Base-by-base conservation (phyloP, 2,797 vertebrate genomes). In the Enteromius treurensis region DNA sequence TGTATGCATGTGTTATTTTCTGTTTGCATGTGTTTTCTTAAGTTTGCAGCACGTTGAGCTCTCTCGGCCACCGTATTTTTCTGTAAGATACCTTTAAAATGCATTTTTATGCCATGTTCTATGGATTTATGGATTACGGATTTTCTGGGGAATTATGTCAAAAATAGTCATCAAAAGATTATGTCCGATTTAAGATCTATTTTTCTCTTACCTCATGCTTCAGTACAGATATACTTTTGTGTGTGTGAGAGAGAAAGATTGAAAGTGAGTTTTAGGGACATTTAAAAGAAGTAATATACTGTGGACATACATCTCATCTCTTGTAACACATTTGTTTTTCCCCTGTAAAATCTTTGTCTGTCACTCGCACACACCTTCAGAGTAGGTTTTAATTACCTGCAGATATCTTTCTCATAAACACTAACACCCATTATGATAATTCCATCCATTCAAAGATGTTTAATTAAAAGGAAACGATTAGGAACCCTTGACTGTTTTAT, bases 381-480 rank as follows among this genome's bases (percentile, higher is more conserved):
- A n/a, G 37, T n/a, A 23, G n/a, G 58, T 65, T 71, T 81, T 67
- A 82, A 76, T 67, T 55, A 82, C 62, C 58, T 76, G 32, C 17
- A 67, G n/a, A 42, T 51, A 29, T 82, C 55, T 15, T 26, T 23
- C 79, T 80, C 17, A 71, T 21, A 74, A 67, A 76, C 60, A 81
- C 32, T 32, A 53, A 3, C 69, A 51, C 17, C 47, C 34, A 82
- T 42, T 76, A 37, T 8, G 40, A 47, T 71, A 62, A 73, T 62
- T 64, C 32, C 47, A n/a, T n/a, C 49, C 71, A 21, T 53, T 67
- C 71, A 76, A 26, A 67, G 3, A 21, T 53, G 62, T 51, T 68
- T 82, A 55, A 76, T 67, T 76, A 68, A 82, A 68, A 68, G 62
- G 17, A 76, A 76, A 53, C 34, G 7, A 83, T 77, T 65, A 74